Percentiles rank a stretch among this genome's conserved stretches.
Evolutionary conservation across 2,888 invertebrate genomes (phyloP).

Genomic region (Acrocera orbiculus): DNA sequence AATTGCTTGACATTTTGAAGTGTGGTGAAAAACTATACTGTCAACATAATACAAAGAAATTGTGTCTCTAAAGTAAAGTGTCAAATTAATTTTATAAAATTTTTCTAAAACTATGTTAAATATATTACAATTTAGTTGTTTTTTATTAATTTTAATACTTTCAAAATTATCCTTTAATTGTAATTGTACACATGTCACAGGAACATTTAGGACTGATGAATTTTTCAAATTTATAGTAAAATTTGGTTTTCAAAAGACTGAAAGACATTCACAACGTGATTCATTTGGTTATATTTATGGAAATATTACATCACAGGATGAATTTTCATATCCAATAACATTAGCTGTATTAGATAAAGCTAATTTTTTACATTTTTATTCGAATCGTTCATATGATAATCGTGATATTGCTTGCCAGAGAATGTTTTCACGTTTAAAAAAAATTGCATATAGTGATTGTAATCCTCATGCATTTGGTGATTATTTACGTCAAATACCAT

Average conservation of each 20-base stretch:
- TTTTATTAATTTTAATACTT: conserved; percentile 7
- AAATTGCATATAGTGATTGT: conserved; percentile 64
- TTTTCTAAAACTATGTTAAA: too few species aligned
- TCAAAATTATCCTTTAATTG: conserved; percentile 2
- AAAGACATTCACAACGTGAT: conserved; percentile 62
- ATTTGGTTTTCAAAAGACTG: conserved; percentile 94
- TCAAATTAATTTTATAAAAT: too few species aligned
- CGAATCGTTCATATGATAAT: conserved; percentile 47
- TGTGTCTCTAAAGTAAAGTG: too few species aligned
- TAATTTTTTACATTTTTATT: conserved; percentile 79
- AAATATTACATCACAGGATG: conserved; percentile 61
- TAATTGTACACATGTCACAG: conserved; percentile 39
- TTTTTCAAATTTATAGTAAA: conserved; percentile 86
- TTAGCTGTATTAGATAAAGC: conserved; percentile 80
- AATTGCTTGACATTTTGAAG: too few species aligned
- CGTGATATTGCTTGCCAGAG: conserved; percentile 59
- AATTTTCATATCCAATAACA: conserved; percentile 51
- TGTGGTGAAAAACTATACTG: too few species aligned
- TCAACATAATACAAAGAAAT: too few species aligned
- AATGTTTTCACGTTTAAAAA: conserved; percentile 75
- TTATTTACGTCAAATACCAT: conserved; percentile 72
- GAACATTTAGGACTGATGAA: conserved; percentile 46
- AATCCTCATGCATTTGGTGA: conserved; percentile 47
- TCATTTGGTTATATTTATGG: conserved; percentile 94
- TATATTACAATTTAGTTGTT: conserved; percentile 9